Evolutionary conservation across 2,113 vertebrate species (phyloP).

Genomic region (Notothenia coriiceps): DNA sequence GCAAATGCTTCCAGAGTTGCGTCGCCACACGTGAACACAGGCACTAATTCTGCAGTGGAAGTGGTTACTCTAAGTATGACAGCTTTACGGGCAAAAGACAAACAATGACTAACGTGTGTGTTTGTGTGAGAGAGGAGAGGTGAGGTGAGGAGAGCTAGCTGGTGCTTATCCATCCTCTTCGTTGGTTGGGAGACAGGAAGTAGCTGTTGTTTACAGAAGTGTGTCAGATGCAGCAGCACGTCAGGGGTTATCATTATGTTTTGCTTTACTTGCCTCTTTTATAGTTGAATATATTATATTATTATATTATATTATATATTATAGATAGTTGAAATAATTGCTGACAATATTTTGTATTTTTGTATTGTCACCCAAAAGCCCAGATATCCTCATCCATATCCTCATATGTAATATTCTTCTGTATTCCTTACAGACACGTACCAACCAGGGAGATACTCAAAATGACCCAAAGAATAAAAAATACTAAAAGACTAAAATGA

Average conservation of each 20-base stretch:
- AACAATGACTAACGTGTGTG: slow-evolving; percentile 42
- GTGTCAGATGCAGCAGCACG: neutral
- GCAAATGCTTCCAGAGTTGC: slow-evolving; percentile 24
- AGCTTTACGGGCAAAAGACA: slow-evolving; percentile 28
- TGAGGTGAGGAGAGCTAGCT: slow-evolving; percentile 9
- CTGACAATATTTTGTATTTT: too few species aligned
- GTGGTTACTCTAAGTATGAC: slow-evolving; percentile 13
- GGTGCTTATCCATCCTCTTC: slow-evolving; percentile 6
- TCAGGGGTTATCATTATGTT: neutral
- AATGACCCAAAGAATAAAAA: too few species aligned
- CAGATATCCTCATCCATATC: too few species aligned
- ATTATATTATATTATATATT: too few species aligned
- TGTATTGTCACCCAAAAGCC: too few species aligned
- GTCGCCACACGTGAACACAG: slow-evolving; percentile 1
- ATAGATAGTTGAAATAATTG: neutral
- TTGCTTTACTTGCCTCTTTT: neutral
- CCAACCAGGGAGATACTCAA: too few species aligned
- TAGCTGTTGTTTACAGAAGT: neutral
- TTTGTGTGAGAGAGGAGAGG: slow-evolving; percentile 23
- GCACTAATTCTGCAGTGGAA: slow-evolving; percentile 16
- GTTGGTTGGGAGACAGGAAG: slow-evolving; percentile 14
- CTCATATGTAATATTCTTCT: neutral
- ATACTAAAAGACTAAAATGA: neutral
- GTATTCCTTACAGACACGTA: too few species aligned
- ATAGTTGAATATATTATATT: too few species aligned